A percentile compares a stretch with the other conserved stretches of the same genome.
Evolutionary conservation across 1,140 invertebrate genomes (phyloP).

Genomic region (Drosophila repleta): DNA sequence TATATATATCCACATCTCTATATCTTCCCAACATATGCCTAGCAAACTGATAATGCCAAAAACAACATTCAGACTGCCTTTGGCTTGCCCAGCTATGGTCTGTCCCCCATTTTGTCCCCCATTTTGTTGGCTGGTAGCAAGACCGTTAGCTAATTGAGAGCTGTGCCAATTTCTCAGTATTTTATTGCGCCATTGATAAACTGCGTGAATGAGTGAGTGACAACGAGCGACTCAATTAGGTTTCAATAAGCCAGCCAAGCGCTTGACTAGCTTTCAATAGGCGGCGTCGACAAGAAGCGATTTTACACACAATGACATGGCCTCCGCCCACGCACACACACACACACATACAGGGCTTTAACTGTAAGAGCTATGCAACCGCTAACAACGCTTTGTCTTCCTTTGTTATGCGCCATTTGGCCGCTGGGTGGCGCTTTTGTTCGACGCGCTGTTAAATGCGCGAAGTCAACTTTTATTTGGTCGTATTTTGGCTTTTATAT

Average conservation of each 20-base stretch:
- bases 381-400: constrained; percentile 42
- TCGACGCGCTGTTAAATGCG: constrained; percentile 3
- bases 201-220: constrained; percentile 1
- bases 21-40: too few species aligned
- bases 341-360: constrained; percentile 10
- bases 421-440: constrained; percentile 22
- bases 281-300: constrained; percentile 51
- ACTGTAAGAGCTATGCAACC: constrained; percentile 42
- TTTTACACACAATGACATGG: constrained; percentile 45
- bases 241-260: constrained; percentile 58
- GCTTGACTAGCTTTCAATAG: constrained; percentile 24
- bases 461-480: constrained; percentile 8
- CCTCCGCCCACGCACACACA: constrained; percentile 3
- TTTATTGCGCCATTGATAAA: constrained; percentile 17
- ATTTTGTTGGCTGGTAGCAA: not conserved
- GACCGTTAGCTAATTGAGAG: not conserved
- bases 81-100: too few species aligned
- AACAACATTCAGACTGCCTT: too few species aligned
- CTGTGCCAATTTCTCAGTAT: not conserved
- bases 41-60: too few species aligned
- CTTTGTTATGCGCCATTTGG: constrained; percentile 48
- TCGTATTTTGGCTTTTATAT: constrained; percentile 19
- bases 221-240: constrained; percentile 56
- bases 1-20: too few species aligned
- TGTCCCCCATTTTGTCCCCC: too few species aligned